These are phyloP conservation scores for Agrotis ipsilon DNA, from an alignment of 2,888 invertebrate species.

Conservation along the genomic window DNA sequence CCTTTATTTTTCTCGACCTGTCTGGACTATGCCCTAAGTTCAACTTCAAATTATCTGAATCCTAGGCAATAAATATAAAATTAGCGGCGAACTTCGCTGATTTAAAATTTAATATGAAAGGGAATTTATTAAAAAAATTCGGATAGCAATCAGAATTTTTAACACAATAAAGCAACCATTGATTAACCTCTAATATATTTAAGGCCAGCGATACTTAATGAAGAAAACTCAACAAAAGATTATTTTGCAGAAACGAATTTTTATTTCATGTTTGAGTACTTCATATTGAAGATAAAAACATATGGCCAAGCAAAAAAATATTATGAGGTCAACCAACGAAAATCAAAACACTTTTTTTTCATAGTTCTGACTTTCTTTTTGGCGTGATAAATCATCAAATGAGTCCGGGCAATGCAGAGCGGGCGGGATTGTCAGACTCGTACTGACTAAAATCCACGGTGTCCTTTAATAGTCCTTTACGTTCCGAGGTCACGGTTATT, in stretches of 20 bases:
- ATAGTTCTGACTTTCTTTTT: too few relatives aligned
- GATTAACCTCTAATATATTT: conserved; percentile 25
- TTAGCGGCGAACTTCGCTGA: conserved; percentile 1
- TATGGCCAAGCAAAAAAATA: conserved; percentile 2
- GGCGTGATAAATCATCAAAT: too few relatives aligned
- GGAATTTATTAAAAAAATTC: conserved; percentile 37
- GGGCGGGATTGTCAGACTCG: too few relatives aligned
- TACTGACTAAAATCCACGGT: too few relatives aligned
- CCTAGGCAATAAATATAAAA: conserved; percentile 21
- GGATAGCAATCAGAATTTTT: conserved; percentile 14
- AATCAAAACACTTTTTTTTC: background rate
- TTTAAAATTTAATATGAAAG: conserved; percentile 28
- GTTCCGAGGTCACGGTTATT: too few relatives aligned
- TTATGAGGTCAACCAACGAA: conserved; percentile 20
- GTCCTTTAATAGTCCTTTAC: too few relatives aligned
- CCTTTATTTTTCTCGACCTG: conserved; percentile 47
- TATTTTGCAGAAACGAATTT: background rate
- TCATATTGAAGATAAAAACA: conserved; percentile 1
- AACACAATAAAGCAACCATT: conserved; percentile 32
- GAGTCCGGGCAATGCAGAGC: too few relatives aligned
- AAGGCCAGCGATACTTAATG: background rate
- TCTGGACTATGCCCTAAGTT: conserved; percentile 7
- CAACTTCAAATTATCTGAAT: conserved; percentile 25
- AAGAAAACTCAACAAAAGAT: conserved; percentile 3
- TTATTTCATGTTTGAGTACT: conserved; percentile 17